Evolutionary conservation across 1,140 invertebrate species (phyloP).

Genomic region (Chionoecetes opilio): DNA sequence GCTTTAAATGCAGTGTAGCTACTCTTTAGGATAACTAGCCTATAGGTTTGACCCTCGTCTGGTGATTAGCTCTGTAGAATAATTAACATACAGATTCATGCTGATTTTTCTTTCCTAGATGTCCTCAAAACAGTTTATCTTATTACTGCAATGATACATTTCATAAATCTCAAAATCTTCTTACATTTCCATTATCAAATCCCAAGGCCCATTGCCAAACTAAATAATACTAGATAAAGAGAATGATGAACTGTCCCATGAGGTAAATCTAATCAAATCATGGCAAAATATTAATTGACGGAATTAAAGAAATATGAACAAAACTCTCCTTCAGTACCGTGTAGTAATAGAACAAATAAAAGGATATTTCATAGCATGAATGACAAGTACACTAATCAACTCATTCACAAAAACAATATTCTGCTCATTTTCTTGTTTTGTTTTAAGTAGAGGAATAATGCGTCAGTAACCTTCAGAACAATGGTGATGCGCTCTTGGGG

Average conservation of each 20-base stretch:
- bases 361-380: neutral
- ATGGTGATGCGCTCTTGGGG: constrained; percentile 56
- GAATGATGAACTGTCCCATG: neutral
- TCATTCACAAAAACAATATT: neutral
- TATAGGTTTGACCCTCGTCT: no score
- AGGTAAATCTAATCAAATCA: neutral
- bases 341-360: neutral
- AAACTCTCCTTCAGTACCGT: neutral
- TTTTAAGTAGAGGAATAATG: neutral
- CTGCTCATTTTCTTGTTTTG: neutral
- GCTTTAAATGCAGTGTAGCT: no score
- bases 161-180: no score
- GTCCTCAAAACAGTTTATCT: no score
- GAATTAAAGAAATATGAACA: neutral
- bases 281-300: neutral
- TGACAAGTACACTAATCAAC: no score
- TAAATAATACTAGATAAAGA: neutral
- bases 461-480: constrained; percentile 31
- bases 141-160: no score
- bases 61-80: no score
- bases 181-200: no score
- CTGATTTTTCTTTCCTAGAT: no score
- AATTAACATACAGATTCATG: no score
- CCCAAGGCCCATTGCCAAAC: no score
- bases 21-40: no score